phyloP scores from a whole-genome alignment of 2,113 vertebrate species.

The Pholis gunnellus region DNA sequence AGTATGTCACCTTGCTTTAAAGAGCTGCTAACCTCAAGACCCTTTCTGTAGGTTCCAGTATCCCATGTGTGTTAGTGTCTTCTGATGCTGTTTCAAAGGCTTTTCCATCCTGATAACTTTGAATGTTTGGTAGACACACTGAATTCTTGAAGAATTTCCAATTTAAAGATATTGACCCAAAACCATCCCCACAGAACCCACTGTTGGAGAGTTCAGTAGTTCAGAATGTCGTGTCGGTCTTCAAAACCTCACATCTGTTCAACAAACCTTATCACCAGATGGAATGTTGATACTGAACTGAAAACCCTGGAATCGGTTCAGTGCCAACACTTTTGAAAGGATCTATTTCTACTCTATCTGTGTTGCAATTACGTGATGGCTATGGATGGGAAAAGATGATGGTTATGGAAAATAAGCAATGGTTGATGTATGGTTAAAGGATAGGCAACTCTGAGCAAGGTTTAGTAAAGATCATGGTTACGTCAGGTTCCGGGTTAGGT shows the following conservation, averaged over 20 bases:
- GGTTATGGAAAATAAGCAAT: not conserved
- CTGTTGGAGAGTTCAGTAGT: not conserved
- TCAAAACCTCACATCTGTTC: not conserved
- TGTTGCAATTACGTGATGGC: too few relatives aligned
- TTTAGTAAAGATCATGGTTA: too few relatives aligned
- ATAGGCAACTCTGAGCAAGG: not conserved
- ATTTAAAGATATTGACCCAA: not conserved
- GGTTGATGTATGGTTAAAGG: not conserved
- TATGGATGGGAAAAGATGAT: not conserved
- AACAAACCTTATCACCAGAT: not conserved
- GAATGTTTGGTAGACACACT: slow-evolving; percentile 32
- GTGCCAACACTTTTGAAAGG: not conserved
- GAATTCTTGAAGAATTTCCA: not conserved
- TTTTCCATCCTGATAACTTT: slow-evolving; percentile 1
- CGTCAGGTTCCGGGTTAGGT: too few relatives aligned
- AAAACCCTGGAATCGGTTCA: not conserved
- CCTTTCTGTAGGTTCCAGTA: not conserved
- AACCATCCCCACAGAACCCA: not conserved
- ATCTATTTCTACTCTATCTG: not conserved
- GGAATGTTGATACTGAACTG: not conserved
- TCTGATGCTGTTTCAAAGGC: not conserved
- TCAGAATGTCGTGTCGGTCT: not conserved
- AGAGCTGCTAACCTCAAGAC: slow-evolving; percentile 2
- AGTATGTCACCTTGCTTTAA: not conserved
- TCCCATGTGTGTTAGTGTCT: not conserved